Evolutionary conservation across 2,113 vertebrate species (phyloP), one percentile per base, ranked within the genome.

Genomic region (Protomyctophum bolini): DNA sequence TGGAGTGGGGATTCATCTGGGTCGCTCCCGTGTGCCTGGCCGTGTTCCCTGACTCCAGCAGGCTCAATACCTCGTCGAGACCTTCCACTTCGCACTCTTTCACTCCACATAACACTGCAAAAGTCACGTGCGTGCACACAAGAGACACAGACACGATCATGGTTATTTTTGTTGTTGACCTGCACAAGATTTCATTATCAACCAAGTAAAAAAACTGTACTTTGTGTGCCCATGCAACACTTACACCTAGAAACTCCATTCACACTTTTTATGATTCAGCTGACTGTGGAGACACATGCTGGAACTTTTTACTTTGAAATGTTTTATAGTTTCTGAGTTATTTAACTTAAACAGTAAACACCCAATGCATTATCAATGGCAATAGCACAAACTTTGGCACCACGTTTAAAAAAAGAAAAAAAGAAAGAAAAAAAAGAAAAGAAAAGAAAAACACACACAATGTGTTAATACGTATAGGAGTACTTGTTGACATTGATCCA

Each of bases 51-150:
- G 96, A 95, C 88, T 98, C 98, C 50, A 99, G 90, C 56, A 98
- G 92, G 88, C 97, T 98, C 88, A 99, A 83, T 68, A 98, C 96
- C 84, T 99, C 98, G 0, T 99, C 98, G 73, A 99, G 93, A 62
- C 96, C 96, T 73, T 98, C 97, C 78, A 98, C 98, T 73, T 96
- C 97, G 0, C 93, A 94, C 80, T 99, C 98, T 87, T 97, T 98
- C 68, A 98, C 94, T 0, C 97, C 97, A 0, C 94, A 96, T 56
- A 99, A 89, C 85, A 98, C 98, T 99, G 86, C 6, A 52, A 10
- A 10, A 86, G 51, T 77, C 55, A 66, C 14, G 68, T 5, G 81
- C 48, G 81, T 7, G 83, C 21, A 61, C 47, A 60, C 69, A 47
- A 21, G 7, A 68, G 45, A 58, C n/a, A 45, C 46, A 6, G 33